Evolutionary conservation across 1,140 invertebrate species (phyloP), one percentile per base, ranked within the genome.

Genomic region (Temnothorax longispinosus): DNA sequence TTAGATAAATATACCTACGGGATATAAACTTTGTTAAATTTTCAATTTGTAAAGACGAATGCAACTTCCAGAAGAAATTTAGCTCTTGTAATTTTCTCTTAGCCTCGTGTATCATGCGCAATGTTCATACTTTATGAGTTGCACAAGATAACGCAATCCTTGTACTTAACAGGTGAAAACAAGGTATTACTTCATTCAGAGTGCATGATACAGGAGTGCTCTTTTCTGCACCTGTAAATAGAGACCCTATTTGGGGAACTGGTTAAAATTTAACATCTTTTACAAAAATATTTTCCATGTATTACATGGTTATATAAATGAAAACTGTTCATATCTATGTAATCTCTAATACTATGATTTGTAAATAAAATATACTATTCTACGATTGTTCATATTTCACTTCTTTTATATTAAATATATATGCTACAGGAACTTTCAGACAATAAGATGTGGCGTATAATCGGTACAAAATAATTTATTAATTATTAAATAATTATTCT

Each of bases 281-380:
- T 81, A 69, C 82, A 81, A 85, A 72, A 88, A 92, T 91, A 90
- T 92, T 92, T 92, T 91, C 56, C 89, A 91, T 88, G 58, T 86
- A 90, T 44, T n/a, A 56, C 38, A 87, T 64, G 56, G 85, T 85
- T 91, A 85, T 52, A 81, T 75, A 81, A 84, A 75, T 56, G 32
- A 87, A 27, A 38, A 80, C 47, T 88, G 74, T 88, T 82, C 44
- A 89, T 75, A 69, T 69, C 41, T 69, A 78, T 92, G 85, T 93
- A 91, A 92, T 89, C 41, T 50, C 54, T 60, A 84, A 84, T 74
- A 77, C 72, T 81, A 90, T 64, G 72, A 91, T 92, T 92, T 93
- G 90, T 93, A 92, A 93, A 93, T 93, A 92, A 93, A 93, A 56
- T 87, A 87, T 88, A 74, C 62, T 92, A 92, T 89, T 92, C 85